Evolutionary conservation across 2,113 vertebrate species (phyloP), one percentile per base, ranked within the genome.

Genomic region (Cyprinodon brontotheroides): DNA sequence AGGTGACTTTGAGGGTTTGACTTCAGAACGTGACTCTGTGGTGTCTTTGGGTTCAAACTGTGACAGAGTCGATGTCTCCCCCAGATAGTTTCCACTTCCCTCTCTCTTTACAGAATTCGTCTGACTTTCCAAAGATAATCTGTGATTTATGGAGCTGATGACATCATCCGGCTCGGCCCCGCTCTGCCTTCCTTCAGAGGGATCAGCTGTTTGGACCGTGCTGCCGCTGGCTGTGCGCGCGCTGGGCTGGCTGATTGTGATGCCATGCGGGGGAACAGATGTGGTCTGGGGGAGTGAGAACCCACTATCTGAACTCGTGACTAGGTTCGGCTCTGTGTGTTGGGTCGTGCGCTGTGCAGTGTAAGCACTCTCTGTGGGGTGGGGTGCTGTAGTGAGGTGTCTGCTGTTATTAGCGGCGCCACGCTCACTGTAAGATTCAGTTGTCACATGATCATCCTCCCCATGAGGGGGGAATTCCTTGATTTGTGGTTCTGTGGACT

Each of bases 211-310:
- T 79, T 76, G 80, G 65, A 72, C 64, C 64, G 60, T 75, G 65
- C 81, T 83, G 73, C 36, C 37, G 3, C 72, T 79, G 12, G 40
- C 67, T 65, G 50, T 75, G 64, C 86, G 88, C 73, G 77, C 62
- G 65, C 61, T 70, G 9, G 36, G 22, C 62, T 90, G 87, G 84
- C 76, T 73, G 59, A 74, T 12, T 61, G 77, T 86, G 75, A 89
- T 70, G 67, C 62, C 60, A 22, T 81, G 36, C 72, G 72, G 67
- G 38, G 90, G 87, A 84, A 43, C 86, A 91, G 89, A 87, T 88
- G 91, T 92, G 79, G 91, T 67, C 68, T 86, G 86, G 60, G 85
- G 74, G 69, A 84, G 68, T 77, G 77, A 70, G 82, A 84, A 67
- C 22, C 61, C 65, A 57, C 71, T 67, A 20, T 60, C 75, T 70